These are phyloP conservation scores for Polyergus mexicanus DNA, from an alignment of 1,140 invertebrate species.

Conservation along the genomic window DNA sequence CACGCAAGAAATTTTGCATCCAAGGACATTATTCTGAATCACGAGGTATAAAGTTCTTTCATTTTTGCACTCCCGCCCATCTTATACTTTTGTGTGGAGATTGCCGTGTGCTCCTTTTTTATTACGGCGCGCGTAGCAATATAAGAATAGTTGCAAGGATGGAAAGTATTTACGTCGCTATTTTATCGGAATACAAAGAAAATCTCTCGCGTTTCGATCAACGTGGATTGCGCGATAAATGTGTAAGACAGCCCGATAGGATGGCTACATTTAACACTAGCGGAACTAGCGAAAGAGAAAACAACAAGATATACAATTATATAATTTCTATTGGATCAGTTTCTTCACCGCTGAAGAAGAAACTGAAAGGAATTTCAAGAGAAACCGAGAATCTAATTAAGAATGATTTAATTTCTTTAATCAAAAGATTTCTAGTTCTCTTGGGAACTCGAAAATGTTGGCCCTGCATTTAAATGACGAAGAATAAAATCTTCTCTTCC, in stretches of 20 bases:
- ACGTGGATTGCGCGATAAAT: neutral
- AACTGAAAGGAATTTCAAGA: neutral
- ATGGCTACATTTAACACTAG: neutral
- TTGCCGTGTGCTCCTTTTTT: slow-evolving; percentile 45
- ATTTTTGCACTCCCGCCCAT: neutral
- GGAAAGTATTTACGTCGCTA: slow-evolving; percentile 22
- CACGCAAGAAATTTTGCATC: slow-evolving; percentile 1
- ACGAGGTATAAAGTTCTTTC: slow-evolving; percentile 32
- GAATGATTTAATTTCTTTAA: slow-evolving; percentile 55
- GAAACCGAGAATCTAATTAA: neutral
- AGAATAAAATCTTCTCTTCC: slow-evolving; percentile 20
- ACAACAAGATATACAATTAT: neutral
- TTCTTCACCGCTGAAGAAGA: neutral
- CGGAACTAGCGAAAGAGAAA: neutral
- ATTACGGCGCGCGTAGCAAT: slow-evolving; percentile 29
- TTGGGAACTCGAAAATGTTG: neutral
- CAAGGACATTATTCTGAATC: slow-evolving; percentile 18
- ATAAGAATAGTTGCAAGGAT: slow-evolving; percentile 42
- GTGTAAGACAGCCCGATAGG: neutral
- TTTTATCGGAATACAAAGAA: slow-evolving; percentile 30
- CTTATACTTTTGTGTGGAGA: slow-evolving; percentile 33
- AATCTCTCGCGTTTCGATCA: slow-evolving; percentile 21
- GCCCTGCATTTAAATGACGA: slow-evolving; percentile 43
- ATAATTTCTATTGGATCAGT: neutral
- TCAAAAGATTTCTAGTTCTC: neutral